phyloP scores from a whole-genome alignment of 2,113 vertebrate species.

The Rissa tridactyla region DNA sequence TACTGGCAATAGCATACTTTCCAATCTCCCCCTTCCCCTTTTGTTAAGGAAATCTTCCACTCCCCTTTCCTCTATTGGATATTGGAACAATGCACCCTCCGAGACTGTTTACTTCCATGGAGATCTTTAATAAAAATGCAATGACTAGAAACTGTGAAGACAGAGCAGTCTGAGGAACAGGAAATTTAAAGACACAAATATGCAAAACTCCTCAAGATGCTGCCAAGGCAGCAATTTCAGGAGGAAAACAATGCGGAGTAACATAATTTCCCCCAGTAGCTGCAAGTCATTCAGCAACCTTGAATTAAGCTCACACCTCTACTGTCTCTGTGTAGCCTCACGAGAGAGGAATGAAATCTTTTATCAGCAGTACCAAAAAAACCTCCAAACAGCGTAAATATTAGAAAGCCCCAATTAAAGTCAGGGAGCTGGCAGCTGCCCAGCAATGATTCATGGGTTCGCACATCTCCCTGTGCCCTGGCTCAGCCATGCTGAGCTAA shows the following conservation, averaged over 20 bases:
- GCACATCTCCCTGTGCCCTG: not conserved
- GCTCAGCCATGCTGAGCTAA: not conserved
- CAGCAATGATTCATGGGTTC: not conserved
- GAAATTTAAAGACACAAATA: conserved; percentile 9
- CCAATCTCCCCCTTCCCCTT: not conserved
- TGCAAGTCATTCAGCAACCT: conserved; percentile 28
- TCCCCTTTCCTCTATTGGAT: not conserved
- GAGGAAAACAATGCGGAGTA: conserved; percentile 35
- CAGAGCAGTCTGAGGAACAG: not conserved
- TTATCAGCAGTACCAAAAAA: not conserved
- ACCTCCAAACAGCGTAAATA: not conserved
- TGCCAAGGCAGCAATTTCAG: conserved; percentile 11
- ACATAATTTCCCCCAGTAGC: not conserved
- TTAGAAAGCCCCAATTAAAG: conserved; percentile 30
- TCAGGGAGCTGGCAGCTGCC: conserved; percentile 26
- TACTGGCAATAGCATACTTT: not conserved
- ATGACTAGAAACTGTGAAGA: not conserved
- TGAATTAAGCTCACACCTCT: conserved; percentile 19
- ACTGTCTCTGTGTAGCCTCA: not conserved
- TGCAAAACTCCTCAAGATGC: not conserved
- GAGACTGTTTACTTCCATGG: conserved; percentile 32
- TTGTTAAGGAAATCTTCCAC: conserved; percentile 9
- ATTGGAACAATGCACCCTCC: conserved; percentile 4
- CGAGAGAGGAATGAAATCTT: not conserved
- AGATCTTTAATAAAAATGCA: conserved; percentile 37